phyloP scores from a whole-genome alignment of 2,888 invertebrate species.

The Limnephilus rhombicus region DNA sequence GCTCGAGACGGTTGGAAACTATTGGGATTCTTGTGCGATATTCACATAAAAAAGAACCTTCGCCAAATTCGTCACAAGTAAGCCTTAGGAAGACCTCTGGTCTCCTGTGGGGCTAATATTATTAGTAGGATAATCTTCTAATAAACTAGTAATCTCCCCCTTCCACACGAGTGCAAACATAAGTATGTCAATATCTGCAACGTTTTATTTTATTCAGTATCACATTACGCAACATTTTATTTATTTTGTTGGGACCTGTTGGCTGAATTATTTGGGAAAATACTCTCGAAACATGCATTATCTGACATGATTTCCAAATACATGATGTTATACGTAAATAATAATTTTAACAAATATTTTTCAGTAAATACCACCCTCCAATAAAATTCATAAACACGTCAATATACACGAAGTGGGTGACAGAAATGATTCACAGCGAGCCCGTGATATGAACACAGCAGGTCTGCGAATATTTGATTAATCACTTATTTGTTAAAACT shows the following conservation, averaged over 20 bases:
- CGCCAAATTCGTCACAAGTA: neutral
- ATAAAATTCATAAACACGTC: neutral
- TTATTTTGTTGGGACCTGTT: neutral
- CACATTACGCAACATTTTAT: too few species aligned
- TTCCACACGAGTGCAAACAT: too few species aligned
- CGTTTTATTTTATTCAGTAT: too few species aligned
- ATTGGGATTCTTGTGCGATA: too few species aligned
- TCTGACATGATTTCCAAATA: neutral
- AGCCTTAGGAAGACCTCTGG: neutral
- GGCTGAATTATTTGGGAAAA: too few species aligned
- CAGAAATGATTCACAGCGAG: neutral
- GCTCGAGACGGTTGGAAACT: too few species aligned
- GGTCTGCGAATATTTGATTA: neutral
- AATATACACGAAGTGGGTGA: neutral
- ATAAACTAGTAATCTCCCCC: too few species aligned
- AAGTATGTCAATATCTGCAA: too few species aligned
- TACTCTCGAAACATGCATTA: neutral
- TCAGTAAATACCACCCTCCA: neutral
- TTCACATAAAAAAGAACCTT: too few species aligned
- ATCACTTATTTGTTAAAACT: conserved; percentile 11
- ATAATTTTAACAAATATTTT: too few species aligned
- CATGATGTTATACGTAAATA: too few species aligned
- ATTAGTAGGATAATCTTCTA: too few species aligned
- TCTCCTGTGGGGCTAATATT: neutral
- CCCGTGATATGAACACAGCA: neutral